Conservation (phyloP, 2,113 vertebrate species). For the Formicarius rufipectus region DNA sequence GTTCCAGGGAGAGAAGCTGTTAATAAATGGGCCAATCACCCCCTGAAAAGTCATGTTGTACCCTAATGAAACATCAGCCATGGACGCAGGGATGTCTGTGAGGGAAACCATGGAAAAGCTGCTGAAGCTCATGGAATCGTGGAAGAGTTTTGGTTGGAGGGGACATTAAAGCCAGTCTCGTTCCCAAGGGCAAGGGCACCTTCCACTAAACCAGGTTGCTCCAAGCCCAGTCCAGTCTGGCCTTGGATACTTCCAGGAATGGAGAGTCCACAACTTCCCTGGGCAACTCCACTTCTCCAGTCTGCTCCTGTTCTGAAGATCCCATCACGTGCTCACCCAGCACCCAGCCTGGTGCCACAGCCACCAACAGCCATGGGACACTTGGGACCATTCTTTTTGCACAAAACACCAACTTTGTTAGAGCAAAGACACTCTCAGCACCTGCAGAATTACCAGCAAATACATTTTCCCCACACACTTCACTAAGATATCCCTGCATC, state of each 20-base stretch:
- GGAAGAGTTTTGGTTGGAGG: not conserved
- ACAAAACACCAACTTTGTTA: rapidly evolving
- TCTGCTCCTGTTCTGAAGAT: not conserved
- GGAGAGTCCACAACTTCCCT: not conserved
- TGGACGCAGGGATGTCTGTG: not conserved
- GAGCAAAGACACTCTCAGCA: not conserved
- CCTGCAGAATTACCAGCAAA: too few species aligned
- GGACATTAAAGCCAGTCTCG: not conserved
- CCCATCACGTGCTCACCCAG: rapidly evolving
- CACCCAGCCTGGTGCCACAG: rapidly evolving
- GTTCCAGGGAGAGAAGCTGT: not conserved
- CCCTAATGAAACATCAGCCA: not conserved
- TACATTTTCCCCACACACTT: rapidly evolving
- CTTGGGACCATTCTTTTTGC: not conserved
- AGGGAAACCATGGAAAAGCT: rapidly evolving
- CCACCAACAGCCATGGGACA: not conserved
- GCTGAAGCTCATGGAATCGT: not conserved
- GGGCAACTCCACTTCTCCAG: rapidly evolving
- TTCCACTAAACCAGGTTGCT: rapidly evolving
- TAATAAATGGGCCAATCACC: not conserved
- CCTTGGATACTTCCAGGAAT: not conserved
- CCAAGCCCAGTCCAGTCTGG: rapidly evolving
- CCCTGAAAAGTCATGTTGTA: not conserved
- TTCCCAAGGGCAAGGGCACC: not conserved
- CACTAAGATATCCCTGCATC: not conserved